phyloP scores from a whole-genome alignment of 2,888 invertebrate species.

The Isotomurus palustris region DNA sequence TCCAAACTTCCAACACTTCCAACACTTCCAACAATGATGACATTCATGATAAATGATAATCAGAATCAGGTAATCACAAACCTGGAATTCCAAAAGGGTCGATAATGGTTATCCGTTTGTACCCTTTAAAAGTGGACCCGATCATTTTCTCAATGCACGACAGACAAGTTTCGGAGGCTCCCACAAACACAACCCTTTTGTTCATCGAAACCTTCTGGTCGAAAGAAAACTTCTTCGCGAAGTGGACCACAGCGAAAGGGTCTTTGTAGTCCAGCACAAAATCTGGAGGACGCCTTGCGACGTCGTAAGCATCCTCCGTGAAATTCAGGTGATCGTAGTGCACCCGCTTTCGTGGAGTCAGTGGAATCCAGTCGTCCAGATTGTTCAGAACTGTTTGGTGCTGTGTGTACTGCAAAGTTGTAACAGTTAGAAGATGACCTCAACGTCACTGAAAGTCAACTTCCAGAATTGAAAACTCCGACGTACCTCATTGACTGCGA shows the following conservation, averaged over 20 bases:
- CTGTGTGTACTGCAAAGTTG: conserved; percentile 8
- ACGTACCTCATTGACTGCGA: conserved; percentile 6
- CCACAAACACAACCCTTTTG: conserved; percentile 61
- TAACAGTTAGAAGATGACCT: neutral
- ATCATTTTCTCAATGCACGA: conserved; percentile 61
- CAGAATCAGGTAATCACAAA: too few relatives aligned
- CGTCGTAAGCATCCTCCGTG: conserved; percentile 28
- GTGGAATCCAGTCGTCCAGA: conserved; percentile 51
- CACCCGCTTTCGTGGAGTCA: conserved; percentile 47
- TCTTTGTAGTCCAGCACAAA: conserved; percentile 22
- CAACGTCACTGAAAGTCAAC: neutral
- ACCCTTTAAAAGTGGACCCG: conserved; percentile 56
- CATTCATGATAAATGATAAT: too few relatives aligned
- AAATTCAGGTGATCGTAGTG: conserved; percentile 36
- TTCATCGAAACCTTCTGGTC: conserved; percentile 56
- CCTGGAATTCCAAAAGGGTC: conserved; percentile 63
- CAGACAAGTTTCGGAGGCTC: conserved; percentile 61
- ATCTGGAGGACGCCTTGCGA: conserved; percentile 29
- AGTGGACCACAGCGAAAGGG: conserved; percentile 31
- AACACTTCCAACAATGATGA: too few relatives aligned
- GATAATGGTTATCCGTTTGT: conserved; percentile 66
- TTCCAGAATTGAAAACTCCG: neutral
- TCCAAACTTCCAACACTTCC: too few relatives aligned
- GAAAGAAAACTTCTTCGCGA: conserved; percentile 37
- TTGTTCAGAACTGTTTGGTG: conserved; percentile 46